Percentiles rank a stretch among this genome's conserved stretches.
Evolutionary conservation across 2,113 vertebrate genomes (phyloP).

Genomic region (Caranx ignobilis): DNA sequence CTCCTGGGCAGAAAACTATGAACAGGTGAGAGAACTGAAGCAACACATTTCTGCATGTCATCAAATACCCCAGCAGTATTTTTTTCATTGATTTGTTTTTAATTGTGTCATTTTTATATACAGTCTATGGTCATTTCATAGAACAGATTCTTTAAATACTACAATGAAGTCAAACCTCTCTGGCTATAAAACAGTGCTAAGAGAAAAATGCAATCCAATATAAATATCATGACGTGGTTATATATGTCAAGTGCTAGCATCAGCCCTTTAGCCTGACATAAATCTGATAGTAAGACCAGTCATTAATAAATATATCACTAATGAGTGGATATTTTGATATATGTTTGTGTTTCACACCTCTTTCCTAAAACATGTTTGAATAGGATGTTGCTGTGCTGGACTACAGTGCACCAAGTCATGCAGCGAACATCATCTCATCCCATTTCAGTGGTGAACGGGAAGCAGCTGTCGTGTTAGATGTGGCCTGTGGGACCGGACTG

Average conservation of each 20-base stretch:
- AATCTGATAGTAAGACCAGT: not conserved
- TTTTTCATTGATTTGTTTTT: not conserved
- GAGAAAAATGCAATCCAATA: not conserved
- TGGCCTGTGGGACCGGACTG: slow-evolving; percentile 93
- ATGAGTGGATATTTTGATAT: not conserved
- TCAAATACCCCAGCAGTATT: too few species aligned
- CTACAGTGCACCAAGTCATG: slow-evolving; percentile 87
- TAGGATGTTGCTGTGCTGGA: slow-evolving; percentile 88
- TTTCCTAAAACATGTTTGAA: not conserved
- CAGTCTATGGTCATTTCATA: not conserved
- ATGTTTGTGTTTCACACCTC: not conserved
- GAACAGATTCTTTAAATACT: not conserved
- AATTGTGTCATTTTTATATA: too few species aligned
- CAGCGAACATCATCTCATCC: slow-evolving; percentile 83
- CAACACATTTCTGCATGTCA: too few species aligned
- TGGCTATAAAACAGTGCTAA: not conserved
- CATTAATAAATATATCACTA: not conserved
- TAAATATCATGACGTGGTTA: not conserved
- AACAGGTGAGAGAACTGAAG: slow-evolving; percentile 73
- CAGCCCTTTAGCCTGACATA: too few species aligned
- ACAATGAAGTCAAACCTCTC: not conserved
- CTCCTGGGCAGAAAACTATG: slow-evolving; percentile 82
- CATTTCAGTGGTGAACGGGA: slow-evolving; percentile 71
- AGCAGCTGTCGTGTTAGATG: slow-evolving; percentile 85
- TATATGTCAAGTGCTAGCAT: not conserved